Percentiles rank a stretch among this genome's conserved stretches.
These are phyloP conservation scores for Jaculus jaculus DNA, from an alignment of 2,113 vertebrate species.

Conservation along the genomic window DNA sequence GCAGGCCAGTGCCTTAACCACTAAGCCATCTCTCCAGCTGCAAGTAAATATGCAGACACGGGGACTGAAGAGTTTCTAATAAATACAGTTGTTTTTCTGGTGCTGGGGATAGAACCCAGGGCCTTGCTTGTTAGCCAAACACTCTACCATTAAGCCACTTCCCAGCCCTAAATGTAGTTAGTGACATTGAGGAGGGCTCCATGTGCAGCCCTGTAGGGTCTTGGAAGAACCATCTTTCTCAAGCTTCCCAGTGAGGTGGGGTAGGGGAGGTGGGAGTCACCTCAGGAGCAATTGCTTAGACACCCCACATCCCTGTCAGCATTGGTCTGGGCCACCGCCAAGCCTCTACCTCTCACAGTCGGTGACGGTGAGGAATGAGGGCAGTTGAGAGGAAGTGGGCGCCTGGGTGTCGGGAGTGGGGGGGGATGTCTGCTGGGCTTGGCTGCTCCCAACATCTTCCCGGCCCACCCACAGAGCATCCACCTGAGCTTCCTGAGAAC, in stretches of 20 bases:
- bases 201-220: accelerated
- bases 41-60: no score
- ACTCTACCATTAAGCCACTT: background rate
- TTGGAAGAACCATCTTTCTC: no score
- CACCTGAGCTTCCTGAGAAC: constrained; percentile 98
- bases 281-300: background rate
- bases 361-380: accelerated
- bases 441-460: background rate
- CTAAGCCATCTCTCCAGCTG: no score
- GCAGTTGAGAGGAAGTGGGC: no score
- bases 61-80: background rate
- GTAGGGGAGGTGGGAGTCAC: background rate
- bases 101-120: background rate
- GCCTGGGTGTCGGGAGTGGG: background rate
- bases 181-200: background rate
- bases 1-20: no score
- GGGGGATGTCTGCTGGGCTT: no score
- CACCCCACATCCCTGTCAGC: accelerated
- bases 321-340: accelerated
- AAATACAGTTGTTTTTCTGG: background rate
- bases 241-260: background rate
- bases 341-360: background rate
- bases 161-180: no score
- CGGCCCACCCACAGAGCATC: constrained; percentile 90
- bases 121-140: background rate